These are phyloP conservation scores for Heterochromis multidens DNA, from an alignment of 2,113 vertebrate species.

Conservation along the genomic window DNA sequence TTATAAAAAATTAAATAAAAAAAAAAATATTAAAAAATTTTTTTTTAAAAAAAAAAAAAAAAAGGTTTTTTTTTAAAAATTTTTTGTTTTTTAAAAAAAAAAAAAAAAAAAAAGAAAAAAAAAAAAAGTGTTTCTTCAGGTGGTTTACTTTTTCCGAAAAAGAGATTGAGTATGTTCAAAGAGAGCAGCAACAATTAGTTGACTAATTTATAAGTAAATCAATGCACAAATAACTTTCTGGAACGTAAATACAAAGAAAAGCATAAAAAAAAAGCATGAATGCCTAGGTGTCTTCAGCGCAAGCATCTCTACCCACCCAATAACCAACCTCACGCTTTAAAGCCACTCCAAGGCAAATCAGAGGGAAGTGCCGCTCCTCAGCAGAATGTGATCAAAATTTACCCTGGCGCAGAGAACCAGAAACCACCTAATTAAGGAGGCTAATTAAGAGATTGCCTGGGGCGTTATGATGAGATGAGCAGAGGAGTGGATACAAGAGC, in stretches of 20 bases:
- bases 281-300: background rate
- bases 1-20: too few species aligned
- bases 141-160: too few species aligned
- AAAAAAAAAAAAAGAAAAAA: too few species aligned
- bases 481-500: conserved; percentile 41
- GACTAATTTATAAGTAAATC: too few species aligned
- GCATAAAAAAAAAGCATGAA: background rate
- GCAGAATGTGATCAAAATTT: conserved; percentile 55
- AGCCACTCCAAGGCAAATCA: conserved; percentile 6
- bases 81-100: too few species aligned
- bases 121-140: too few species aligned
- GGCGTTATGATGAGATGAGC: conserved; percentile 34
- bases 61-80: too few species aligned
- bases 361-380: background rate
- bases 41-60: too few species aligned
- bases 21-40: too few species aligned
- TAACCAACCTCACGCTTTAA: background rate
- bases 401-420: conserved; percentile 28
- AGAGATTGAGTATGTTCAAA: too few species aligned
- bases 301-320: background rate
- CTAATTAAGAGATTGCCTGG: conserved; percentile 63
- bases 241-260: background rate
- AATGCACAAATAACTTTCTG: too few species aligned
- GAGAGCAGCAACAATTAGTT: too few species aligned
- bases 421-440: conserved; percentile 60